Evolutionary conservation across 2,888 invertebrate species (phyloP), one percentile per base, ranked within the genome.

Genomic region (Corbicula japonica): DNA sequence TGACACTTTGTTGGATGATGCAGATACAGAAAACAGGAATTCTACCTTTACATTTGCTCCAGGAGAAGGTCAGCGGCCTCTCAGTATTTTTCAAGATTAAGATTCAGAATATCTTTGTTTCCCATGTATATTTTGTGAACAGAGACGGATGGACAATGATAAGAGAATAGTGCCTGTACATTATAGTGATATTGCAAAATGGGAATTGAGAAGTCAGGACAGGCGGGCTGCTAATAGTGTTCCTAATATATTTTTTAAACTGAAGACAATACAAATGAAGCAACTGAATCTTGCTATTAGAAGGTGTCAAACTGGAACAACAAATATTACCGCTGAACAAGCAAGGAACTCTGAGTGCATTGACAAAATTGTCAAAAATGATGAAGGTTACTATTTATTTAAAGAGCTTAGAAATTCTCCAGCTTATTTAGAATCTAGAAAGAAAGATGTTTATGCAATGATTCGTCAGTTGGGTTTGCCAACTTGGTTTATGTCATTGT

Each of bases 331-430:
- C 34, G 80, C 80, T 35, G 74, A 28, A 4, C 58, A 74, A 48
- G 61, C 63, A n/a, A 60, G 41, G 60, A 30, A 81, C 44, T 34
- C 58, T 32, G 12, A 35, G 18, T 50, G n/a, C 23, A 56, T 56
- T 21, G 65, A 69, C 48, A 41, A 52, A n/a, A 91, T 80, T 26
- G 76, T 76, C 6, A 65, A 93, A 63, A 85, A 89, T 84, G 88
- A 87, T 58, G 86, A 88, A 63, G 87, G 90, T 65, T 92, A 92
- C 66, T 90, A 91, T 82, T 92, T 89, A 21, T 83, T 77, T 34
- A 58, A 58, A 28, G 60, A 70, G 18, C 61, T 80, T 12, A 70
- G 76, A 52, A 77, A 80, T 52, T 80, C 76, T 34, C 83, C 83
- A 30, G 68, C 80, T 18, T 83, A 80, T 48, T 66, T 79, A 21